Base-by-base conservation (phyloP, 2,113 vertebrate species). In the Phyllostomus discolor region DNA sequence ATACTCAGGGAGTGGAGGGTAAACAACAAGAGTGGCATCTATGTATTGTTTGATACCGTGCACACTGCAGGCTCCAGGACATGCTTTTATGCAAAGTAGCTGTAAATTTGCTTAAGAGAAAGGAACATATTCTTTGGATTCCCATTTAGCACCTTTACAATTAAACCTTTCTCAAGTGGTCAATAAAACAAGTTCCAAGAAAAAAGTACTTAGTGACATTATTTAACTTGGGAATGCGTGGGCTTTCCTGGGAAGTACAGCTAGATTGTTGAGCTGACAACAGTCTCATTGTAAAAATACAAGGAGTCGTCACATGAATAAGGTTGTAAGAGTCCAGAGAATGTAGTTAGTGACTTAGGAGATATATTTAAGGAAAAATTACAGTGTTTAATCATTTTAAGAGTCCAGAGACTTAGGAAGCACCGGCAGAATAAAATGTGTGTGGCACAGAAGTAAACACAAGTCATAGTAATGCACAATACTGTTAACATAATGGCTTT, bases 341-440 rank as follows among this genome's bases (percentile, higher is more conserved):
- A 94, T 8, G 31, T 84, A 97, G 97, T 97, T 96, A 67, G 78
- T 88, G 93, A 75, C 57, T 95, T n/a, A 48, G 66, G 93, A 94
- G 64, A 96, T 95, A n/a, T 20, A 90, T 72, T 88, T 84, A 86
- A 80, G 50, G 78, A 97, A 96, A 97, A 98, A 95, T 92, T 31
- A 76, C 22, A 88, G 91, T 94, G 95, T 96, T 97, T 97, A 84
- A 97, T 97, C 97, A 97, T 92, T 92, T 94, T n/a, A 97, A 69
- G 87, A 95, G 88, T 78, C 91, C 62, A 67, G 66, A 93, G 87
- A 81, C 38, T 48, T 48, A 83, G 72, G 93, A 93, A 7, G 26
- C 79, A 59, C 28, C 4, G 72, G 92, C 46, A 95, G 95, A 92
- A 97, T 92, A 19, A 93, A 95, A 69, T 38, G 95, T 95, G 96